Conservation (phyloP, 2,797 vertebrate species). For the Parauchenoglanis punctatus region DNA sequence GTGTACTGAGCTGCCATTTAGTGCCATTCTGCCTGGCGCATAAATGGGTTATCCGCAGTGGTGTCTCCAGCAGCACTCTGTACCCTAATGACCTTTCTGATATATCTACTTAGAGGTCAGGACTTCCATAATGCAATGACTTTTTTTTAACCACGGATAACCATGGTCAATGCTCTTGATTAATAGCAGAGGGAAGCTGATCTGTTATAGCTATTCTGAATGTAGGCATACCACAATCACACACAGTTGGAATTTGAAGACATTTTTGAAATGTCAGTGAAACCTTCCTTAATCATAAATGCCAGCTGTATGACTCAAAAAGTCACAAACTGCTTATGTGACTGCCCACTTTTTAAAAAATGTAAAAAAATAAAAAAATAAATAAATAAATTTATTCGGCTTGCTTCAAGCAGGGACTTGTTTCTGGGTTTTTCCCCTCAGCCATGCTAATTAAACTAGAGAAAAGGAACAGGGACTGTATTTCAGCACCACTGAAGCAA, state of each 20-base stretch:
- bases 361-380: no score
- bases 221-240: neutral
- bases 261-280: neutral
- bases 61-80: neutral
- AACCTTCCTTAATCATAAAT: neutral
- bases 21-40: neutral
- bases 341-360: no score
- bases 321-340: neutral
- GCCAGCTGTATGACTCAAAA: neutral
- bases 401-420: neutral
- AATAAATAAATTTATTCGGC: neutral
- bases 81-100: neutral
- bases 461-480: conserved; percentile 7
- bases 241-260: neutral
- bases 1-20: neutral
- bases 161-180: neutral
- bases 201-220: neutral
- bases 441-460: neutral
- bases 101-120: neutral
- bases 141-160: neutral
- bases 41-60: neutral
- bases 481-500: conserved; percentile 11
- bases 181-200: conserved; percentile 1
- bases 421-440: neutral
- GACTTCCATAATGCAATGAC: neutral